Evolutionary conservation across 2,797 vertebrate genomes (phyloP).

Genomic region (Hydrolagus colliei): DNA sequence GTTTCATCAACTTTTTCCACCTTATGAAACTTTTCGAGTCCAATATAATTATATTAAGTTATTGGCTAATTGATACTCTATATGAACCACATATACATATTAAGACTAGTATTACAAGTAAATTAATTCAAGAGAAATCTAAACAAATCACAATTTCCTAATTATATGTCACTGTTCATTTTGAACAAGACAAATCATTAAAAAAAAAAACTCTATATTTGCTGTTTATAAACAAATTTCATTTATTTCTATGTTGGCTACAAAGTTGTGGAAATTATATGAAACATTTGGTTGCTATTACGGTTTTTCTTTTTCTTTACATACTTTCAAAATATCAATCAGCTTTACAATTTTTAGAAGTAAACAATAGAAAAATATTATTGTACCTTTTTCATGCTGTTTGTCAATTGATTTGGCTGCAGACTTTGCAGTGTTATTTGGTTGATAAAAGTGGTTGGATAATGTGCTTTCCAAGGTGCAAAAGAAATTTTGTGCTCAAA

Average conservation of each 20-base stretch:
- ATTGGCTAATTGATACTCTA: not conserved
- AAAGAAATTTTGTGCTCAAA: constrained; percentile 16
- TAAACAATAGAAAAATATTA: too few species aligned
- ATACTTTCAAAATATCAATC: not conserved
- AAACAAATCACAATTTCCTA: not conserved
- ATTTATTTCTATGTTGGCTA: too few species aligned
- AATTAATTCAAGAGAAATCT: not conserved
- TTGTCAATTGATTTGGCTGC: not conserved
- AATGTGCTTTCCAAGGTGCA: constrained; percentile 8
- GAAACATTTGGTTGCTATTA: not conserved
- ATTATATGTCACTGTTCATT: not conserved
- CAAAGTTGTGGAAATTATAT: not conserved
- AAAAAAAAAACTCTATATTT: too few species aligned
- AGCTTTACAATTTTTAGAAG: not conserved
- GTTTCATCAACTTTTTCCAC: not conserved
- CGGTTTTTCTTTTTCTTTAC: not conserved
- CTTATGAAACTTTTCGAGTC: not conserved
- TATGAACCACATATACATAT: not conserved
- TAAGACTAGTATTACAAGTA: not conserved
- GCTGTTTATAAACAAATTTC: not conserved
- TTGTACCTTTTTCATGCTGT: too few species aligned
- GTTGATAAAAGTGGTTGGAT: not conserved
- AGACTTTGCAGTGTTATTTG: not conserved
- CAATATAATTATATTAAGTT: too few species aligned
- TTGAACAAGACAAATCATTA: not conserved